Evolutionary conservation across 2,888 invertebrate genomes (phyloP), one percentile per base, ranked within the genome.

Genomic region (Parnassius apollo): DNA sequence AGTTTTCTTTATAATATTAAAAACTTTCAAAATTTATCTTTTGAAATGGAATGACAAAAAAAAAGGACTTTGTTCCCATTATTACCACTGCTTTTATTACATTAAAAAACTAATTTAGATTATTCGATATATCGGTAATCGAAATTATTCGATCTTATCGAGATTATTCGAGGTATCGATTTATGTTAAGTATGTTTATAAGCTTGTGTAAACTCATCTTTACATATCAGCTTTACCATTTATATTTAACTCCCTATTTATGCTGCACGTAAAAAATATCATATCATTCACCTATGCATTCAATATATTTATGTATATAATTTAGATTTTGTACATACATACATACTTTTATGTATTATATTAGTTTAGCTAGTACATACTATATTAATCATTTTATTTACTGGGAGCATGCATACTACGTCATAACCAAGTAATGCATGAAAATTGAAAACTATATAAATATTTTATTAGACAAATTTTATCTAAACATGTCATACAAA

Each of bases 251-350:
- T 49, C 4, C 12, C n/a, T 12, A 46, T 12, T 46, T 53, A n/a
- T 9, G 9, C 44, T 44, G 42, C 25, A 62, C 59, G 52, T 42
- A 18, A n/a, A 56, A 55, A 60, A 42, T 22, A 45, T 63, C 51
- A 55, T 55, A 59, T 62, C 44, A 48, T 13, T 50, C 22, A 50
- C 46, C 18, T 35, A 55, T 57, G 45, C 42, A 54, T 55, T 35
- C 51, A 46, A 54, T 49, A 49, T 55, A 44, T 51, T 12, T 59
- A 55, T 11, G n/a, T 59, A 42, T 35, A 18, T 52, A 49, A 9
- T 51, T 12, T 61, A 52, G 25, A 44, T 51, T 45, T 46, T 64
- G 59, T 59, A 64, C 56, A 63, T 59, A 63, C 25, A 59, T 53
- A 35, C 35, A 35, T 35, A 35, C 35, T 35, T 35, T 35, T 7